phyloP scores from a whole-genome alignment of 53 echinoderm and acorn worm genomes.

The Temnopleurus reevesii region DNA sequence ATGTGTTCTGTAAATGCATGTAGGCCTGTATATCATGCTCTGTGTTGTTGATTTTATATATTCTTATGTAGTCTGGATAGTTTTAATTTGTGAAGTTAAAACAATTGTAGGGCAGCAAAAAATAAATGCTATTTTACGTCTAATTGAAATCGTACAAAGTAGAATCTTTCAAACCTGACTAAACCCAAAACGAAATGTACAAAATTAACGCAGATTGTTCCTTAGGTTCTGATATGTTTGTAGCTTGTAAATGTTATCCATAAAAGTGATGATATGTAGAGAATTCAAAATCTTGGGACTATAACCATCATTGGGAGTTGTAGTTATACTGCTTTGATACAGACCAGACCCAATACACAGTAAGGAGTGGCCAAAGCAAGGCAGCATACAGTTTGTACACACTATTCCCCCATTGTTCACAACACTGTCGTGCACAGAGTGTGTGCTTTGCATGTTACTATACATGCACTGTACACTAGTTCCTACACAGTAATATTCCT shows the following conservation, averaged over 20 bases:
- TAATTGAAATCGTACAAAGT: too few relatives aligned
- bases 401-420: slow-evolving; percentile 51
- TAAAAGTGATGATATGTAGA: background rate
- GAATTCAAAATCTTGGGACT: slow-evolving; percentile 3
- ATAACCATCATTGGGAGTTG: slow-evolving; percentile 22
- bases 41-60: background rate
- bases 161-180: too few relatives aligned
- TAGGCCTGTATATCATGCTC: background rate
- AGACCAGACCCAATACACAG: slow-evolving; percentile 32
- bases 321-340: slow-evolving; percentile 3
- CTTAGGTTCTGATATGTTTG: too few relatives aligned
- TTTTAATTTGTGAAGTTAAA: too few relatives aligned
- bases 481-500: slow-evolving; percentile 28
- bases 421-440: slow-evolving; percentile 39
- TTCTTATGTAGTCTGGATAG: too few relatives aligned
- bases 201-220: too few relatives aligned
- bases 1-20: background rate
- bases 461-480: slow-evolving; percentile 36
- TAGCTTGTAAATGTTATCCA: background rate
- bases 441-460: slow-evolving; percentile 16
- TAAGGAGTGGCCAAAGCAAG: slow-evolving; percentile 54
- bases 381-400: slow-evolving; percentile 43
- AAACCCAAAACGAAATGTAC: too few relatives aligned
- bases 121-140: too few relatives aligned
- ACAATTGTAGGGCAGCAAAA: too few relatives aligned